Base-by-base conservation (phyloP, 2,888 invertebrate genomes). In the Acrobasis consociella region DNA sequence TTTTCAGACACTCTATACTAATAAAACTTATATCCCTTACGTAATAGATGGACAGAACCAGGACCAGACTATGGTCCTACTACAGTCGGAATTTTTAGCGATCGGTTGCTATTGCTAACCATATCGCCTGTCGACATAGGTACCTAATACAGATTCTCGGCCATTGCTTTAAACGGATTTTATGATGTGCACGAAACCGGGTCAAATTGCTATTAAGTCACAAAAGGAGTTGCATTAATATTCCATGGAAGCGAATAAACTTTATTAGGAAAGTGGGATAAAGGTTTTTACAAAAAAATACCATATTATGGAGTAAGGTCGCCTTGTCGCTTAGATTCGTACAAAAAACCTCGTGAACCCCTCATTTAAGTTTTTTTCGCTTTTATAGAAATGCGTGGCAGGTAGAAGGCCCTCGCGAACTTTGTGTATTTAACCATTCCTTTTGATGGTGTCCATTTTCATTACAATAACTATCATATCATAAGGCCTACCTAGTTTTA, bases 231-330 rank as follows among this genome's bases (percentile, higher is more conserved):
- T 68, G 53, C 67, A 67, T 62, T 65, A 22, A 65, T 64, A 50
- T 64, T 65, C 62, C 46, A 38, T 60, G 60, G 68, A 78, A 72
- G 83, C 87, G 85, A 91, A 92, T 91, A 90, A 91, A 91, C 80
- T 91, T 91, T 91, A 91, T 91, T 83, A 81, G 76, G 82, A 88
- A 87, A 89, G 83, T 85, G 77, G 87, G 80, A 87, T 87, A 86
- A 88, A 85, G 85, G 87, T 86, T 84, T 83, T 84, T 83, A 84
- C 81, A 90, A 91, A 91, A n/a, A 89, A 89, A 88, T 73, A 70
- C 66, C 70, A 77, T 78, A n/a, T n/a, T n/a, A 85, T 82, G 86
- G 53, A 22, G 82, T 85, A 86, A 90, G 86, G 89, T 89, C 88
- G 86, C 82, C 80, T 67, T 83, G 87, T 87, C 90, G 86, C 85